phyloP scores from a whole-genome alignment of 2,797 vertebrate genomes.

The Anabacerthia variegaticeps region DNA sequence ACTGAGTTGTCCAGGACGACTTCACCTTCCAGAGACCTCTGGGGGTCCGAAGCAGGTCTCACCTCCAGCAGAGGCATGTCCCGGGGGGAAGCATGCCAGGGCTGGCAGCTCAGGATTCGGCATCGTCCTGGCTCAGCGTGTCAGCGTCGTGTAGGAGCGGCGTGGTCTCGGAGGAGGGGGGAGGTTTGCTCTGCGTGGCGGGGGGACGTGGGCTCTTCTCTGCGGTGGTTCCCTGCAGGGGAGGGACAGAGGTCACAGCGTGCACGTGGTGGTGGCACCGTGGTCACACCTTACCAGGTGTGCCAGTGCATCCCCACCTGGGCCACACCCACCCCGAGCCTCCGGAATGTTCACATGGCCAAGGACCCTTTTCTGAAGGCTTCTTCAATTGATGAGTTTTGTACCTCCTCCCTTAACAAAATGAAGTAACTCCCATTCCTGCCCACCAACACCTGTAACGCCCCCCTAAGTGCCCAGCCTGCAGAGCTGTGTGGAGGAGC shows the following conservation, averaged over 20 bases:
- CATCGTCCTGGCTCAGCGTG: rapidly evolving
- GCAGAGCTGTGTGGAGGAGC: background rate
- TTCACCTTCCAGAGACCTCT: background rate
- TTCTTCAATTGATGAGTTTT: background rate
- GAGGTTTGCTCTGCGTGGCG: rapidly evolving
- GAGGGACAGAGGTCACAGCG: background rate
- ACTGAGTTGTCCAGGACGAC: rapidly evolving
- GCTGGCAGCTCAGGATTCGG: background rate
- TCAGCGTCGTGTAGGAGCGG: background rate
- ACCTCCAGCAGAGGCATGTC: rapidly evolving
- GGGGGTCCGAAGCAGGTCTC: background rate
- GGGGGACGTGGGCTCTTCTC: background rate
- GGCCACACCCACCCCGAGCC: rapidly evolving
- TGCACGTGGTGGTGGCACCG: rapidly evolving
- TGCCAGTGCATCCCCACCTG: rapidly evolving
- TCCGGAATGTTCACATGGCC: rapidly evolving
- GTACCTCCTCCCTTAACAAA: background rate
- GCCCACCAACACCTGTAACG: background rate
- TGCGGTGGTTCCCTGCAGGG: background rate
- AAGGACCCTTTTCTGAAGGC: background rate
- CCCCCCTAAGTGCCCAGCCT: rapidly evolving
- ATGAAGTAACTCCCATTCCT: background rate
- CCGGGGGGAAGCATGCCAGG: rapidly evolving
- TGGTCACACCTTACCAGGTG: background rate
- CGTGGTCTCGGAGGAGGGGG: background rate